Conservation (phyloP, 35 echinoderm and acorn worm genomes). For the Ophiothrix spiculata region DNA sequence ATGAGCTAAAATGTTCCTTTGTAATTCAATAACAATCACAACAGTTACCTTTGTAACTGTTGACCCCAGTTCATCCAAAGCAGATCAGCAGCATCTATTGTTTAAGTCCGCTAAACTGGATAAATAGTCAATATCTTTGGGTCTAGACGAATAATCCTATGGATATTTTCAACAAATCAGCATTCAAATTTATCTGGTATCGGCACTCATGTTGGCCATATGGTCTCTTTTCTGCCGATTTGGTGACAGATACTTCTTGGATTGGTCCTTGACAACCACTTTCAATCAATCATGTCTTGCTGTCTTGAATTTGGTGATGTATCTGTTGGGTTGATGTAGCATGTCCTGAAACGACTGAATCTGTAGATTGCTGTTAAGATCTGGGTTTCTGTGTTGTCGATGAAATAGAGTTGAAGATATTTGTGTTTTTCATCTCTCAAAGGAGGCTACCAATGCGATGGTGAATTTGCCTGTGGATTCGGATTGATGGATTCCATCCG, state of each 20-base stretch:
- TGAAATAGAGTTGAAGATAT: slow-evolving; percentile 1
- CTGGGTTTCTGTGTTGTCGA: background rate
- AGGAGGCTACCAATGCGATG: background rate
- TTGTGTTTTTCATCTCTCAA: background rate
- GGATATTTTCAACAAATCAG: too few relatives aligned
- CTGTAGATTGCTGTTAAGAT: background rate
- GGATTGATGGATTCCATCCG: background rate
- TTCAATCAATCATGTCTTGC: background rate
- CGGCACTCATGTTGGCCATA: background rate
- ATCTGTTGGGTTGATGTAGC: background rate
- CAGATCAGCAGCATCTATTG: too few relatives aligned
- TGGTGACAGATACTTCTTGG: background rate
- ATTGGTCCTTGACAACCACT: background rate
- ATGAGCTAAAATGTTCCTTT: too few relatives aligned
- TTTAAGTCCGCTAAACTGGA: too few relatives aligned
- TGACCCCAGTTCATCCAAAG: too few relatives aligned
- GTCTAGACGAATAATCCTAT: too few relatives aligned
- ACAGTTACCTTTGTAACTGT: too few relatives aligned
- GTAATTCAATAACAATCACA: too few relatives aligned
- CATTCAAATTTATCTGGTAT: too few relatives aligned
- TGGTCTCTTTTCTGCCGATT: slow-evolving; percentile 4
- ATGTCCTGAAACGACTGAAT: background rate
- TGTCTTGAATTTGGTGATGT: background rate
- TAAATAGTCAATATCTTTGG: too few relatives aligned
- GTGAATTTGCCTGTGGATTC: background rate